These are phyloP conservation scores for Equus przewalskii DNA, from an alignment of 2,113 vertebrate genomes.

Conservation along the genomic window DNA sequence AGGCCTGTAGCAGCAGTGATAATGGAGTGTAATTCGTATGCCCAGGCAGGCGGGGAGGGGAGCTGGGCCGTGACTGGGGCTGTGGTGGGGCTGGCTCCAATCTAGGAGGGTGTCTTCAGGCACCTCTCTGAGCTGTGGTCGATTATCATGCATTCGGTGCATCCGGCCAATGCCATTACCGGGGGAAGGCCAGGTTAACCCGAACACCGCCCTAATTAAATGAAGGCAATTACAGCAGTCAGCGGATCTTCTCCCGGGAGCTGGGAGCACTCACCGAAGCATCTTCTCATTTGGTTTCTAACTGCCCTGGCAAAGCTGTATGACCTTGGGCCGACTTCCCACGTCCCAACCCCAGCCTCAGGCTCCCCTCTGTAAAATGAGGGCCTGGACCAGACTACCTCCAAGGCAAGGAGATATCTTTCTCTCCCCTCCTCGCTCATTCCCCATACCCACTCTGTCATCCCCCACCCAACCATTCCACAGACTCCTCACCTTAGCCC, in stretches of 20 bases:
- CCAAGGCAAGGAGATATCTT: neutral
- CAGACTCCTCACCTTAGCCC: too few species aligned
- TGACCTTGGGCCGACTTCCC: neutral
- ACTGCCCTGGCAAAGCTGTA: neutral
- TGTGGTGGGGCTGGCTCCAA: neutral
- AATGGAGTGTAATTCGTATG: fast-evolving
- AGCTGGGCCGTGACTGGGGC: neutral
- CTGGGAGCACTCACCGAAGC: neutral
- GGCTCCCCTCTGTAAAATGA: neutral
- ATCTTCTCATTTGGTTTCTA: neutral
- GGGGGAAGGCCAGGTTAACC: constrained; percentile 47
- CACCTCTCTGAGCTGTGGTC: neutral
- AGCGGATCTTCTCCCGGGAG: neutral
- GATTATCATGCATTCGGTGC: neutral
- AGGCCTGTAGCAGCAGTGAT: fast-evolving
- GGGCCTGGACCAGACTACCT: neutral
- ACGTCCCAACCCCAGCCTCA: fast-evolving
- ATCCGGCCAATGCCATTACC: neutral
- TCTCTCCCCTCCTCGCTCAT: neutral
- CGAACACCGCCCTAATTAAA: neutral
- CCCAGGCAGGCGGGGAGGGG: neutral
- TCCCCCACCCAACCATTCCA: too few species aligned
- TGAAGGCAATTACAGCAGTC: constrained; percentile 3
- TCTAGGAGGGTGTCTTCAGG: neutral
- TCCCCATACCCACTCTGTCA: fast-evolving